Base-by-base conservation (phyloP, 2,113 vertebrate species). In the Prochilodus magdalenae region DNA sequence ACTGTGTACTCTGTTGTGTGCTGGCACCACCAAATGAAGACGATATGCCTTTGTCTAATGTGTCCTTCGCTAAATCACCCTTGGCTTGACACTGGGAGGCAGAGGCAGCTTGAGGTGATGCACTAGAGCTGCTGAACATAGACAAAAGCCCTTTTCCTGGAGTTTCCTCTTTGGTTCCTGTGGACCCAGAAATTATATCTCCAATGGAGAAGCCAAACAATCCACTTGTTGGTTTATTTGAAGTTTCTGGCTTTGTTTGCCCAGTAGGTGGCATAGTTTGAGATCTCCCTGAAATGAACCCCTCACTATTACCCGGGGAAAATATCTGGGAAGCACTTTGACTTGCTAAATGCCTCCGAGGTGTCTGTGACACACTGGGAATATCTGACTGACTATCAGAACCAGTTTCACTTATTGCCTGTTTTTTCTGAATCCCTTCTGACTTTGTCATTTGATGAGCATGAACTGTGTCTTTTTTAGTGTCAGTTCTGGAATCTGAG, bases 151-250 rank as follows among this genome's bases (percentile, higher is more conserved):
- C 89, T 90, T 87, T 92, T 73, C 90, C 85, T 84, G 93, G 60
- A 3, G 89, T 88, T 80, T 93, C 91, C 66, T 93, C 88, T 81
- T 92, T 62, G 84, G 77, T 22, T 75, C 80, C 60, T 82, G 90
- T 79, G 85, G 88, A 86, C 88, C 88, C 89, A 62, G 84, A 77
- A 20, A 93, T 70, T 83, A 94, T 91, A 67, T 93, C 92, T 82
- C 92, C 92, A 91, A 96, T 91, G 0, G 95, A 94, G 88, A 96
- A 93, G 80, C 93, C 92, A 87, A 96, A 96, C 7, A 94, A 73
- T 75, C 90, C 91, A 86, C 91, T 86, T 0, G 89, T 85, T 73
- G 90, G 88, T 87, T 94, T 94, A 76, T 83, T 87, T 2, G 44
- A 73, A 80, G 90, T 26, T 59, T 92, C 90, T 30, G 89, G 87